Base-by-base conservation (phyloP, 2,888 invertebrate species). In the Plagodis dolabraria region DNA sequence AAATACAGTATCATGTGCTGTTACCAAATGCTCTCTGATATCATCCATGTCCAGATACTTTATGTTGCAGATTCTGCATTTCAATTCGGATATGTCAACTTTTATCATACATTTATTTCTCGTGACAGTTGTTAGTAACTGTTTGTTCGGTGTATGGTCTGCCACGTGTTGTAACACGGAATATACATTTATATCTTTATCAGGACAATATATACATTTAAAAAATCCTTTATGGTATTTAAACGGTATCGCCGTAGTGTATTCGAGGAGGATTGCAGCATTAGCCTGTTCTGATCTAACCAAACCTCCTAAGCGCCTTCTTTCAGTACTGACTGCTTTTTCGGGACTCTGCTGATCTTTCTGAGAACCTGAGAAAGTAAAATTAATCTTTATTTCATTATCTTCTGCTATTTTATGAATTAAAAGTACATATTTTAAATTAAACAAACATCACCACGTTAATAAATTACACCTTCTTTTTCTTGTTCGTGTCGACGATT, bases 141-240 rank as follows among this genome's bases (percentile, higher is more conserved):
- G 0, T 33, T 70, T 70, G 9, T 22, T 42, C 2, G 51, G 51
- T 9, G 42, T 9, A 35, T 51, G 51, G 7, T 8, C 12, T 1
- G 42, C 7, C 6, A 43, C 35, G 8, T 51, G 51, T 2, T 51
- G 8, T 9, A 51, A n/a, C 35, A 35, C 11, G 2, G 33, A 7
- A 10, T 35, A 33, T 0, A 51, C n/a, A 10, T 51, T 44, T 67
- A 69, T 63, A 36, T 58, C 60, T 6, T 65, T 64, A 47, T 74
- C 64, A 0, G 68, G 57, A 45, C 77, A 77, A 60, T 66, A 75
- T 50, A 77, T 74, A 52, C 75, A 77, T 60, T 72, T 75, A 53
- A 67, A 75, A 33, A 69, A 38, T 22, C 48, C 38, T 7, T 38
- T 22, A 7, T 9, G 0, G 43, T 43, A 12, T 43, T 6, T 43